Conservation (phyloP, 2,888 invertebrate genomes). For the Trichopoda pennipes region DNA sequence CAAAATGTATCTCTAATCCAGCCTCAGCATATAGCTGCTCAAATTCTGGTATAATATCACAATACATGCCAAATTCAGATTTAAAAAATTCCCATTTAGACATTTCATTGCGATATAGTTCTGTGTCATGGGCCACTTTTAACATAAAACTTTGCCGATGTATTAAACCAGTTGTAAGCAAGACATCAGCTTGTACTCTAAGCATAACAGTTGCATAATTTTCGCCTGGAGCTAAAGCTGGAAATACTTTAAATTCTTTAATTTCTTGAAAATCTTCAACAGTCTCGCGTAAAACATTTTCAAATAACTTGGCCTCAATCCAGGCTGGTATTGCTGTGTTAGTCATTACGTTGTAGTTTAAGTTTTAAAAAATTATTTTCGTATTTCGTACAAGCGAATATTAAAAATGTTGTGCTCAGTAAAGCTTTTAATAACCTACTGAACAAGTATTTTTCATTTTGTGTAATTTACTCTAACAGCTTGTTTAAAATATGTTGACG, state of each 20-base stretch:
- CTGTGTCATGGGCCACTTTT: constrained; percentile 74
- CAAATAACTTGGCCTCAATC: constrained; percentile 73
- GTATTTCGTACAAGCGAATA: background rate
- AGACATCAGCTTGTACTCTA: constrained; percentile 72
- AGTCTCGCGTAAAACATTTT: constrained; percentile 69
- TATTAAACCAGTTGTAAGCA: constrained; percentile 38
- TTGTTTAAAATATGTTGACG: background rate
- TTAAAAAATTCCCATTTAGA: constrained; percentile 71
- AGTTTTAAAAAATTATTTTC: background rate
- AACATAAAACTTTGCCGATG: constrained; percentile 73
- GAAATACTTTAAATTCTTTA: constrained; percentile 69
- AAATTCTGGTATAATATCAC: constrained; percentile 73
- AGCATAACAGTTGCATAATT: constrained; percentile 76
- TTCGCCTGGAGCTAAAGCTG: constrained; percentile 74
- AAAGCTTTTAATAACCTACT: constrained; percentile 28
- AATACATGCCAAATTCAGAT: constrained; percentile 75
- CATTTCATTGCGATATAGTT: constrained; percentile 68
- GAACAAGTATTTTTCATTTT: background rate
- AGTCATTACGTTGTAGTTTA: constrained; percentile 43
- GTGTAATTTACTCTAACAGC: background rate
- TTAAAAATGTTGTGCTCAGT: background rate
- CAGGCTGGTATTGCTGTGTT: constrained; percentile 70
- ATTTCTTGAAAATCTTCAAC: constrained; percentile 70
- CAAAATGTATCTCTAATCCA: constrained; percentile 72
- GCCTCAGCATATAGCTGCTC: constrained; percentile 73